phyloP scores from a whole-genome alignment of 2,888 invertebrate genomes.

The Cartodere bifasciata region DNA sequence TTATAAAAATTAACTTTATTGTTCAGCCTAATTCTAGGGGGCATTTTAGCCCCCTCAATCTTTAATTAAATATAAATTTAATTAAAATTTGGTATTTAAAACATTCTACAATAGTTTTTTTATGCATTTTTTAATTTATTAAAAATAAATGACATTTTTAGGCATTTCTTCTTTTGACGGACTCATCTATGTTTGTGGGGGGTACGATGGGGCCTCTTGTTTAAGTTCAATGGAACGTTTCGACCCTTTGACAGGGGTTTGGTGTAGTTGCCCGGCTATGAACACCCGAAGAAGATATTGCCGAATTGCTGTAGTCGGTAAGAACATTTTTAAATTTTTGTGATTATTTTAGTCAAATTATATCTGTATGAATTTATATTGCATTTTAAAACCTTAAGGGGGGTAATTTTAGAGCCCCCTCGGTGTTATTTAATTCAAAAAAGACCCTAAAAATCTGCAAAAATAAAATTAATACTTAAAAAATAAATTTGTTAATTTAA shows the following conservation, averaged over 20 bases:
- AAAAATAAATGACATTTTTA: too few species aligned
- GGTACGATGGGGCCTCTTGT: constrained; percentile 58
- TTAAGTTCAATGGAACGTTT: constrained; percentile 55
- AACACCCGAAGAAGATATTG: constrained; percentile 52
- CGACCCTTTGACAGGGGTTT: constrained; percentile 53
- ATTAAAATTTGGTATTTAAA: too few species aligned
- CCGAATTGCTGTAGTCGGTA: constrained; percentile 48
- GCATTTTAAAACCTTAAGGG: too few species aligned
- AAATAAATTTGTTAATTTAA: background rate
- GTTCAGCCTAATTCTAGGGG: too few species aligned
- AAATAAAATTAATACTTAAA: too few species aligned
- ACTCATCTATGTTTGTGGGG: constrained; percentile 49
- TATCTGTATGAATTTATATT: background rate
- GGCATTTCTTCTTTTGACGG: constrained; percentile 48
- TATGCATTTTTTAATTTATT: constrained; percentile 3
- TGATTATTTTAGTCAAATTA: background rate
- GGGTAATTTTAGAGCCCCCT: constrained; percentile 1
- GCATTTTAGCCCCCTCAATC: too few species aligned
- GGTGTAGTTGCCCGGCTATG: constrained; percentile 60
- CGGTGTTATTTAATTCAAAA: background rate
- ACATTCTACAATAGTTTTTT: background rate
- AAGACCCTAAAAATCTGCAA: background rate
- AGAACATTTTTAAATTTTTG: constrained; percentile 15
- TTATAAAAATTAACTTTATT: too few species aligned
- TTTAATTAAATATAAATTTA: too few species aligned